Evolutionary conservation across 1,140 invertebrate genomes (phyloP), one percentile per base, ranked within the genome.

Genomic region (Heliconius hewitsoni): DNA sequence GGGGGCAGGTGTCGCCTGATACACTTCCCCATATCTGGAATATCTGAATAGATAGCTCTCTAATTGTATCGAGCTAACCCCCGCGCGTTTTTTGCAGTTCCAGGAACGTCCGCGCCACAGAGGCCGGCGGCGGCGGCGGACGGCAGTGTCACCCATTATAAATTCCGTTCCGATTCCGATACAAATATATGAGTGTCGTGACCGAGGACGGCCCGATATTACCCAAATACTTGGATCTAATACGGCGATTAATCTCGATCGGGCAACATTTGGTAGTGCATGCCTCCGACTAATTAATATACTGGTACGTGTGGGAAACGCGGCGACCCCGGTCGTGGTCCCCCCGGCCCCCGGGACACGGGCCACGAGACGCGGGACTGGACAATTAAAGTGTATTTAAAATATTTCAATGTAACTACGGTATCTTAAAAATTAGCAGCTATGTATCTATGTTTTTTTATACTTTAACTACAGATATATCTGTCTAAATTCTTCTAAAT

Each of bases 21-120:
- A 71, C 82, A 84, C 85, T 84, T 83, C 86, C 85, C 85, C 85
- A 84, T 89, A 88, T 87, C 87, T 83, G 80, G 86, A 74, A 87
- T 88, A 89, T 90, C 89, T 87, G 85, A 88, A 91, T 90, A 89
- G 88, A 88, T 91, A 85, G 82, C 81, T 82, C 85, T 86, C 84
- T 91, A 88, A 89, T 90, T 87, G 89, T 87, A 88, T 87, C 84
- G 77, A 75, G 79, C 50, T 50, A 75, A 81, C 76, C 84, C 80
- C 77, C 78, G 74, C 79, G 83, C 72, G 77, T 87, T 87, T 88
- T 88, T 89, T 83, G 87, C 83, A 84, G 79, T 87, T 87, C 85
- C 82, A 52, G 83, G 89, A 89, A 89, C 71, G 85, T 55, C 75
- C 52, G 57, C 57, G 74, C 18, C 13, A 2, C 50, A 66, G 76